Evolutionary conservation across 2,113 vertebrate genomes (phyloP).

Genomic region (Misgurnus mizolepis): DNA sequence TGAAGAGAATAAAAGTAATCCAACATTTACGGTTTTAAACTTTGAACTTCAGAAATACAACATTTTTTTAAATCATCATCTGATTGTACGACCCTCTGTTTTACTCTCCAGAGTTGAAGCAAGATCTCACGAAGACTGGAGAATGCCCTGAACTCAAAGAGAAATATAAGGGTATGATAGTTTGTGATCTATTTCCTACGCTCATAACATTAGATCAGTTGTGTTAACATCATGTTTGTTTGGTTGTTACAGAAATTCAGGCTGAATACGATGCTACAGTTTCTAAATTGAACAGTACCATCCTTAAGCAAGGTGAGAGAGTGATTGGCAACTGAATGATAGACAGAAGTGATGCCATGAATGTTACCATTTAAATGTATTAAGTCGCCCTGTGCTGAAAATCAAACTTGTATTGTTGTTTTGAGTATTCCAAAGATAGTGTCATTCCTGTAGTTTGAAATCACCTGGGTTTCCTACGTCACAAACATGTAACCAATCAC

Average conservation of each 20-base stretch:
- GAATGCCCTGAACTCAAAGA: slow-evolving; percentile 16
- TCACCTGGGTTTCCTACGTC: too few species aligned
- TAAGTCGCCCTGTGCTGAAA: too few species aligned
- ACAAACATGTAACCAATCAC: too few species aligned
- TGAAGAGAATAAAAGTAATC: background rate
- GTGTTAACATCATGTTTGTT: background rate
- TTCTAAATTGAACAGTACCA: background rate
- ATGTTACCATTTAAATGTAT: too few species aligned
- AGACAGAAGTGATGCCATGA: background rate
- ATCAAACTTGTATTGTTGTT: too few species aligned
- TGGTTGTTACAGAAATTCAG: slow-evolving; percentile 14
- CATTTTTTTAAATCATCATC: background rate
- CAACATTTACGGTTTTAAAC: background rate
- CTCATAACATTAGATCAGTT: background rate
- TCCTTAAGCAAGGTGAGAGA: slow-evolving; percentile 28
- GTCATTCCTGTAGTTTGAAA: too few species aligned
- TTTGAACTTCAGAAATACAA: background rate
- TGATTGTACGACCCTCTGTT: background rate
- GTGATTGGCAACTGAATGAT: background rate
- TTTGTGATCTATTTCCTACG: background rate
- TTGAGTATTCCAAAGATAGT: too few species aligned
- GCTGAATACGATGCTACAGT: background rate
- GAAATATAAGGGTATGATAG: background rate
- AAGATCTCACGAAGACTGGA: background rate
- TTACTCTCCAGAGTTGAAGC: slow-evolving; percentile 1